Evolutionary conservation across 2,888 invertebrate species (phyloP), one percentile per base, ranked within the genome.

Genomic region (Callimorpha dominula): DNA sequence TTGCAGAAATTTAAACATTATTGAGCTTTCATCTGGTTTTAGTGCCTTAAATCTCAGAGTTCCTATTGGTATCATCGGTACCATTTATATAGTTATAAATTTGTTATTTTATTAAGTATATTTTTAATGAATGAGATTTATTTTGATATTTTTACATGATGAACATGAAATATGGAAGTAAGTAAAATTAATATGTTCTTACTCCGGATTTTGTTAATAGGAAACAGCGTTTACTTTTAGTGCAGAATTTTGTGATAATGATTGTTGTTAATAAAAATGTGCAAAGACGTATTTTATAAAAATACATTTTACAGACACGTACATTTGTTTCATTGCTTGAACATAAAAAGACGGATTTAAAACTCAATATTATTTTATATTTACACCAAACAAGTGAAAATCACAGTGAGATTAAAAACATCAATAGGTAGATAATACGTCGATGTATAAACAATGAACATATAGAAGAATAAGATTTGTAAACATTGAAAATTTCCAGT

Each of bases 361-460:
- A 92, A 92, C 90, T 89, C 89, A 91, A 89, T 90, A 89, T 88
- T 88, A 87, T 91, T 90, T 90, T 90, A 91, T 93, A 94, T 93
- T 93, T 93, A 95, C 92, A 94, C 86, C 87, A 91, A 94, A 93
- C 90, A 92, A 90, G 89, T 88, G 79, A 85, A 91, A 93, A 94
- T 94, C 93, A 94, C 94, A 94, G 93, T 91, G 89, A 93, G 90
- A 92, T 89, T 90, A 87, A 90, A 87, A 88, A 93, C 89, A 91
- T 90, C 86, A 88, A 91, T 88, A 90, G 31, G 31, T 31, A 1
- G 82, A 88, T 79, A 81, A 85, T 81, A 91, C 86, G 87, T 86
- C 87, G 87, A 89, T 87, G 88, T 85, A 79, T 82, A 80, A 85
- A 85, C 79, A 85, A 82, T 81, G 79, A 87, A 87, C 85, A 85